Base-by-base conservation (phyloP, 2,888 invertebrate species). In the Dichetophora obliterata region DNA sequence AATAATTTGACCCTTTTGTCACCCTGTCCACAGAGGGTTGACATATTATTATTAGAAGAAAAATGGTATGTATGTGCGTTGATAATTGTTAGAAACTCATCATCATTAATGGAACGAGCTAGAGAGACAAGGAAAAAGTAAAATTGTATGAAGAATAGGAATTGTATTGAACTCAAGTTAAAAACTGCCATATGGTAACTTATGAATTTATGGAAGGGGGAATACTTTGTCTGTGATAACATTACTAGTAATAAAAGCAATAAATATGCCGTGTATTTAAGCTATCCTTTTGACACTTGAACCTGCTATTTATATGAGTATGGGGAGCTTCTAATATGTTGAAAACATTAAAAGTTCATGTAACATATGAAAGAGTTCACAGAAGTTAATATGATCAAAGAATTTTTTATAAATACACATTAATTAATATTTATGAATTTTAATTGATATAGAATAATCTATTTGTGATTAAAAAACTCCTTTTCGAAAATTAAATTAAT, bases 261-360 rank as follows among this genome's bases (percentile, higher is more conserved):
- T 57, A 57, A 54, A 16, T 37, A 31, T 71, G 52, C 16, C 31
- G 31, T 22, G 14, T 57, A 61, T 37, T 74, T 65, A 74, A 74
- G 65, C 65, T 65, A 74, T 74, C 74, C 74, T 74, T 65, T 65
- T 63, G 52, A 74, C 74, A 74, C 74, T 54, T 54, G n/a, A 63
- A 65, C 31, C 50, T 65, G n/a, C n/a, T 24, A 57, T 3, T 5
- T 52, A 6, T 16, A n/a, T 6, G n/a, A 52, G 52, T 52, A n/a
- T 52, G 57, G n/a, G 19, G 4, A n/a, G 57, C 57, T 4, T 63
- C 8, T 16, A 16, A 27, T 31, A 31, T 24, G 63, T 31, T 31
- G 14, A 63, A 63, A 27, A 34, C 31, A 5, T 24, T 31, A 59
- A n/a, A 1, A 24, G 27, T 73, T 48, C 27, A n/a, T 48, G 50